Conservation (phyloP, 2,113 vertebrate genomes). For the Malaclemys terrapin region DNA sequence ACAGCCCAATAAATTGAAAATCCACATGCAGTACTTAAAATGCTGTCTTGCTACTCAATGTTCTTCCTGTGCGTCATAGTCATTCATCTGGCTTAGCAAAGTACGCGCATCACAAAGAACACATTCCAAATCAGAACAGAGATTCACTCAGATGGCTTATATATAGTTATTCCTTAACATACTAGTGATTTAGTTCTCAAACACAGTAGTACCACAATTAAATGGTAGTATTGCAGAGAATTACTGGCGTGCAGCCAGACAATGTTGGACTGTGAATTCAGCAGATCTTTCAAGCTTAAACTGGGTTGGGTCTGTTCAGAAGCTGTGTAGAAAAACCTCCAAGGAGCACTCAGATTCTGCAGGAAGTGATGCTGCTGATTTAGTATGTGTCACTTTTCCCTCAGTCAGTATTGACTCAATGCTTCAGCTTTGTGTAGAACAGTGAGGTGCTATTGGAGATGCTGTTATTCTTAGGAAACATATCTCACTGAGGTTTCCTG, state of each 20-base stretch:
- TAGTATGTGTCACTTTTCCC: fast-evolving
- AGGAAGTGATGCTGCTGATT: neutral
- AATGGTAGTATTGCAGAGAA: neutral
- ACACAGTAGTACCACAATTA: neutral
- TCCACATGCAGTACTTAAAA: neutral
- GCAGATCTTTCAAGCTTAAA: neutral
- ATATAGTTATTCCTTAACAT: neutral
- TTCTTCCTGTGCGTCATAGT: neutral
- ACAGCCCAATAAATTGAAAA: neutral
- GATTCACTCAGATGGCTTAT: neutral
- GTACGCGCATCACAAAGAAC: neutral
- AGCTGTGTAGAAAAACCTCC: neutral
- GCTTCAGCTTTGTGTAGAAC: neutral
- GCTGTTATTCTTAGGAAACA: neutral
- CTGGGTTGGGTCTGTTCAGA: neutral
- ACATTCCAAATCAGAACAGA: neutral
- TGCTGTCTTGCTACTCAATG: neutral
- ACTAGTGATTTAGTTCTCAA: neutral
- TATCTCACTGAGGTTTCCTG: neutral
- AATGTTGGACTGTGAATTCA: neutral
- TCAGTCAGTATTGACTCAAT: neutral
- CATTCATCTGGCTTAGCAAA: neutral
- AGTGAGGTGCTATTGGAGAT: neutral
- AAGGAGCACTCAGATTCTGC: neutral
- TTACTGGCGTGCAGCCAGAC: neutral